Evolutionary conservation across 2,113 vertebrate genomes (phyloP).

Genomic region (Anser brachyrhynchus): DNA sequence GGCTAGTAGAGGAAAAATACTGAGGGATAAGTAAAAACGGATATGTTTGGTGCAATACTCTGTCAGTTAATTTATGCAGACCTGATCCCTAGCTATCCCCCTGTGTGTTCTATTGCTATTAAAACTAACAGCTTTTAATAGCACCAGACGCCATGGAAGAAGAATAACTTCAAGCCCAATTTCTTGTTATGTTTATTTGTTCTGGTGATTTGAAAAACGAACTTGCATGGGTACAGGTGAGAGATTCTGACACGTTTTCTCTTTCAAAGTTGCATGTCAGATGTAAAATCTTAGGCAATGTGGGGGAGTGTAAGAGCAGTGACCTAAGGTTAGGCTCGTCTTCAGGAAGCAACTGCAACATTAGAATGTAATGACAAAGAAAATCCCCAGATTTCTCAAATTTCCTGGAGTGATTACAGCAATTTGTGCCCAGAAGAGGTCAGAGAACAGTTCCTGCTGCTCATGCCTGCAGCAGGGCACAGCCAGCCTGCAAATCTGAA

Average conservation of each 20-base stretch:
- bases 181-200: not conserved
- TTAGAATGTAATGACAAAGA: not conserved
- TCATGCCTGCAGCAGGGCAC: not conserved
- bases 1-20: not conserved
- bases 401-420: not conserved
- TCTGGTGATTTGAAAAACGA: not conserved
- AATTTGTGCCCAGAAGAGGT: not conserved
- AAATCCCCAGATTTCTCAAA: not conserved
- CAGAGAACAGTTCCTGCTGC: not conserved
- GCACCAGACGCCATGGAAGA: not conserved
- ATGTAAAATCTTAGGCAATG: not conserved
- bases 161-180: not conserved
- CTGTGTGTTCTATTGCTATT: not conserved
- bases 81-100: not conserved
- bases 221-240: not conserved
- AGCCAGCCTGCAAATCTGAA: not conserved
- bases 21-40: not conserved
- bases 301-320: not conserved
- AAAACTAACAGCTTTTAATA: not conserved
- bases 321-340: not conserved
- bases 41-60: not conserved
- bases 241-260: not conserved
- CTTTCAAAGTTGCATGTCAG: not conserved
- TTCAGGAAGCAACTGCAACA: slow-evolving; percentile 6
- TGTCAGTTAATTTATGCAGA: not conserved